A percentile compares a stretch with the other conserved stretches of the same genome.
These are phyloP conservation scores for Limanda limanda DNA, from an alignment of 2,113 vertebrate genomes.

Conservation along the genomic window DNA sequence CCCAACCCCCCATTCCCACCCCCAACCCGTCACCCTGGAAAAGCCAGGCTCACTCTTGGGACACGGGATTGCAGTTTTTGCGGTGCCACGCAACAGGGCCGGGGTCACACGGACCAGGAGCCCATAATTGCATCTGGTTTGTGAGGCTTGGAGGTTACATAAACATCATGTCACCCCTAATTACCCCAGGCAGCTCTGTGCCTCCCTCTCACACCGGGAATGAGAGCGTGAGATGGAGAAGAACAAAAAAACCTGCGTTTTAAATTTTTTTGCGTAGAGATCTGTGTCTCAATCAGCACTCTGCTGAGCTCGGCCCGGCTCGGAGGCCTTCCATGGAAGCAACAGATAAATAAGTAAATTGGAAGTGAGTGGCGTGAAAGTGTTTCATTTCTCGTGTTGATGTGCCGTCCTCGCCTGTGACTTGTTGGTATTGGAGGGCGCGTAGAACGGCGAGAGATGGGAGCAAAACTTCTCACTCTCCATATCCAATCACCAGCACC, in stretches of 20 bases:
- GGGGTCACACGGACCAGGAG: slow-evolving; percentile 76
- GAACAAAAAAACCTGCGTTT: slow-evolving; percentile 36
- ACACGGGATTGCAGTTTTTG: slow-evolving; percentile 60
- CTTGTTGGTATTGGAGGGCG: slow-evolving; percentile 56
- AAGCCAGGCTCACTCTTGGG: slow-evolving; percentile 56
- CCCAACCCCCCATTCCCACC: slow-evolving; percentile 46
- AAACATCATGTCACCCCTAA: slow-evolving; percentile 85
- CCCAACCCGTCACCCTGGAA: slow-evolving; percentile 46
- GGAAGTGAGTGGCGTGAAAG: slow-evolving; percentile 64
- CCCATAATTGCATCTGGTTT: slow-evolving; percentile 82
- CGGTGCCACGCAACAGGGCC: slow-evolving; percentile 49
- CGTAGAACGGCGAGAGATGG: slow-evolving; percentile 8
- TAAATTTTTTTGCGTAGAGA: slow-evolving; percentile 13
- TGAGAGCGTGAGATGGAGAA: slow-evolving; percentile 30
- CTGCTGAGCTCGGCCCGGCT: neutral
- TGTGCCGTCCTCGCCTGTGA: slow-evolving; percentile 40
- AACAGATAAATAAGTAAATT: slow-evolving; percentile 70
- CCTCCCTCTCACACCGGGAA: slow-evolving; percentile 47
- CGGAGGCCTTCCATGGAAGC: slow-evolving; percentile 23
- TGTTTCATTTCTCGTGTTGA: slow-evolving; percentile 34
- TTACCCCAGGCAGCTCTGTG: slow-evolving; percentile 71
- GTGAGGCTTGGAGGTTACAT: slow-evolving; percentile 84
- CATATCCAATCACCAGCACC: slow-evolving; percentile 63
- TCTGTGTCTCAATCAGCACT: slow-evolving; percentile 49
- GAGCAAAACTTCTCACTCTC: slow-evolving; percentile 60